Evolutionary conservation across 2,888 invertebrate species (phyloP), one percentile per base, ranked within the genome.

Genomic region (Acleris cristana): DNA sequence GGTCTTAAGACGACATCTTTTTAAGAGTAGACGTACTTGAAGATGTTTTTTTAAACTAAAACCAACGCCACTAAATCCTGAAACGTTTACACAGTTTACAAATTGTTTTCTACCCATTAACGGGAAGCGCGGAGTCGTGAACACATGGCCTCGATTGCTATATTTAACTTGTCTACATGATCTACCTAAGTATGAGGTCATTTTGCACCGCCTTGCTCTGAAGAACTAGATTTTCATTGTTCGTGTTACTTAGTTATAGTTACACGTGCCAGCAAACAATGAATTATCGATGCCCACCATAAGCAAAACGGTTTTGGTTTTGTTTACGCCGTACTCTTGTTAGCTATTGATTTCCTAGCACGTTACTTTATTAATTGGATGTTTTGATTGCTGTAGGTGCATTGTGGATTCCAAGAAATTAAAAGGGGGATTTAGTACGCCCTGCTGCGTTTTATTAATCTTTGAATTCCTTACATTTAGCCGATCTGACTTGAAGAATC

Each of bases 141-240:
- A 73, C 72, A 70, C 73, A 72, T 74, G 82, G 64, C 76, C 80
- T 68, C 79, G 73, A 77, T 80, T 75, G 76, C 79, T 82, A 81
- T 81, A 80, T 81, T 80, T 79, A 73, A 73, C 69, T 71, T 72
- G 71, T 75, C 73, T 70, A 74, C 72, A 74, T 70, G 72, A 72
- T 67, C 72, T 63, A 73, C 70, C 69, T 61, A 70, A 72, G 72
- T 74, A 73, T 76, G 73, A 77, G 74, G 75, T 77, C 74, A 76
- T 72, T 74, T 72, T 70, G 70, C 72, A 71, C 70, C 71, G 72
- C 71, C 67, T 73, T 64, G 69, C 59, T 59, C 56, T 66, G 19
- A 51, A 44, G n/a, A 49, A 54, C 44, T 65, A 53, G 8, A 60
- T 56, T 65, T 52, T 48, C 45, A 52, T 61, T 52, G 21, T 40